phyloP scores from a whole-genome alignment of 2,888 invertebrate genomes.

The Lobophora halterata region DNA sequence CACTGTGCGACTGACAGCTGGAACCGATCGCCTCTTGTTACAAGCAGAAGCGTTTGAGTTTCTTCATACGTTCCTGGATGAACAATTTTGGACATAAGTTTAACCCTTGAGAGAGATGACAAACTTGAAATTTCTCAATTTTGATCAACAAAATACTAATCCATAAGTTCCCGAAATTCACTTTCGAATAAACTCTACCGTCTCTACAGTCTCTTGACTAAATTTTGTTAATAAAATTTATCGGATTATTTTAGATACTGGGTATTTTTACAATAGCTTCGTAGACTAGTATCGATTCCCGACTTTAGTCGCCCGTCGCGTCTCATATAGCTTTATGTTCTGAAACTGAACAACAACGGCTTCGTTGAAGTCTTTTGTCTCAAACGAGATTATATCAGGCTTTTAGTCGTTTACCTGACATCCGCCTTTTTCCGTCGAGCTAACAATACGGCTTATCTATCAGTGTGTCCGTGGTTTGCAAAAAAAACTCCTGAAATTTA shows the following conservation, averaged over 20 bases:
- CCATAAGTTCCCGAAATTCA: too few species aligned
- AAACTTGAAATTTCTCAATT: too few species aligned
- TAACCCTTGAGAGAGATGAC: too few species aligned
- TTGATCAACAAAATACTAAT: too few species aligned
- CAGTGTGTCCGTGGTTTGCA: too few species aligned
- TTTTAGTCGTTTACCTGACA: conserved; percentile 67
- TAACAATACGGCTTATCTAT: conserved; percentile 13
- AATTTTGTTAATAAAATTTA: too few species aligned
- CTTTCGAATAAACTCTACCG: too few species aligned
- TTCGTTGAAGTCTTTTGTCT: conserved; percentile 56
- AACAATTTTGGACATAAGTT: too few species aligned
- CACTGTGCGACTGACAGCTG: conserved; percentile 17
- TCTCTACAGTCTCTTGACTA: too few species aligned
- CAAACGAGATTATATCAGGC: conserved; percentile 71
- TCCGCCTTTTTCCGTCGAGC: conserved; percentile 15
- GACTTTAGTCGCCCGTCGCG: conserved; percentile 14
- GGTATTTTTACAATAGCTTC: background rate
- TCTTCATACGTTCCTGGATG: too few species aligned
- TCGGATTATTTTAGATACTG: too few species aligned
- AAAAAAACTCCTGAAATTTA: too few species aligned
- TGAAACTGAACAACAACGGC: conserved; percentile 45
- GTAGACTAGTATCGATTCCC: conserved; percentile 16
- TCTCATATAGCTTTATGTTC: conserved; percentile 19
- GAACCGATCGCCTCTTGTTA: background rate
- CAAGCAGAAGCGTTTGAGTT: conserved; percentile 8